Evolutionary conservation across 92 coral and sea anemone genomes (phyloP).

Genomic region (Actinernus sp.): DNA sequence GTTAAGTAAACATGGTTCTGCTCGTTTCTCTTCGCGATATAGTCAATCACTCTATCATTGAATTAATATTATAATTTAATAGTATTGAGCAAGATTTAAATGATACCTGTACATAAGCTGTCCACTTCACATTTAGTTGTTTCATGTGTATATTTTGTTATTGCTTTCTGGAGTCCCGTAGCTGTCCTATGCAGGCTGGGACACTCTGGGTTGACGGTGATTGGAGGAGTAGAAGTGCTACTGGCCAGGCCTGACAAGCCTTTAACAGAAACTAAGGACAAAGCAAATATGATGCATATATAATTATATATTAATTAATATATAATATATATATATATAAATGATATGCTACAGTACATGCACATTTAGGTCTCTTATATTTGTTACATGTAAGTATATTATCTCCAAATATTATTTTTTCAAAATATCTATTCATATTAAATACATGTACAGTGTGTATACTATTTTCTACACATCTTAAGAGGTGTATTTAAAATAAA

Average conservation of each 20-base stretch:
- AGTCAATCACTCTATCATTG: too few relatives aligned
- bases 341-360: neutral
- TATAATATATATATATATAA: too few relatives aligned
- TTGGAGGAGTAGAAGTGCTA: slow-evolving; percentile 5
- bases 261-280: too few relatives aligned
- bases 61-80: too few relatives aligned
- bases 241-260: neutral
- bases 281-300: neutral
- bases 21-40: too few relatives aligned
- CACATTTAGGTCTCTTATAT: neutral
- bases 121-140: slow-evolving; percentile 21
- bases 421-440: too few relatives aligned
- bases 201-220: slow-evolving; percentile 66
- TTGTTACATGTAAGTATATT: neutral
- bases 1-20: too few relatives aligned
- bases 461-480: too few relatives aligned
- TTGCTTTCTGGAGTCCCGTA: slow-evolving; percentile 23
- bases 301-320: too few relatives aligned
- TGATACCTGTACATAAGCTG: slow-evolving; percentile 46
- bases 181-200: slow-evolving; percentile 51
- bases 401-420: too few relatives aligned
- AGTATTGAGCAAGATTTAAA: neutral
- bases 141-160: neutral
- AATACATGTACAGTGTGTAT: too few relatives aligned
- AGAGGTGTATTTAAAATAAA: too few relatives aligned